These are phyloP conservation scores for Philopedon plagiatum DNA, from an alignment of 2,888 invertebrate genomes.

Conservation along the genomic window DNA sequence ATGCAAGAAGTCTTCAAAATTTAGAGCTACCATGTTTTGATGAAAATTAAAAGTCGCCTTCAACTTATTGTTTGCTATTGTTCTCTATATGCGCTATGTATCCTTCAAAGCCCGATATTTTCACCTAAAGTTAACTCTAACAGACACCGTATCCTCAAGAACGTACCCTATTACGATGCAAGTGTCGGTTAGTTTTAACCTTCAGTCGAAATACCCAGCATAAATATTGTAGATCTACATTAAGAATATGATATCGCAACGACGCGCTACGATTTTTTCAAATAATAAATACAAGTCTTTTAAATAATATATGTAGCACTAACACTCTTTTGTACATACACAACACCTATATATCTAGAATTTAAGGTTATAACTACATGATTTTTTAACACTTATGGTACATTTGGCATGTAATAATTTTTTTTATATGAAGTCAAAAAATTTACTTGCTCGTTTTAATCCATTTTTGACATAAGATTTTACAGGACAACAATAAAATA, in stretches of 20 bases:
- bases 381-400: conserved; percentile 65
- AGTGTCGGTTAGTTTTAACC: background rate
- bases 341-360: conserved; percentile 63
- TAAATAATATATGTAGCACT: conserved; percentile 36
- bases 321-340: conserved; percentile 65
- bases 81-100: background rate
- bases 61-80: conserved; percentile 34
- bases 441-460: no score
- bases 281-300: conserved; percentile 42
- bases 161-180: background rate
- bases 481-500: no score
- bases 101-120: background rate
- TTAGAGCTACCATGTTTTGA: background rate
- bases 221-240: conserved; percentile 13
- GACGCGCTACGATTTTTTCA: conserved; percentile 13
- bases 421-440: conserved; percentile 21
- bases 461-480: no score
- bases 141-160: background rate
- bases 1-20: background rate
- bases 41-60: conserved; percentile 30
- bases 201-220: background rate
- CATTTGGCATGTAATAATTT: conserved; percentile 68
- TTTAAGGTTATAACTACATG: conserved; percentile 60
- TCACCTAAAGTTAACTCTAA: conserved; percentile 4
- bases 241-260: conserved; percentile 19